These are phyloP conservation scores for Nylanderia fulva DNA, from an alignment of 1,140 invertebrate genomes.

Conservation along the genomic window DNA sequence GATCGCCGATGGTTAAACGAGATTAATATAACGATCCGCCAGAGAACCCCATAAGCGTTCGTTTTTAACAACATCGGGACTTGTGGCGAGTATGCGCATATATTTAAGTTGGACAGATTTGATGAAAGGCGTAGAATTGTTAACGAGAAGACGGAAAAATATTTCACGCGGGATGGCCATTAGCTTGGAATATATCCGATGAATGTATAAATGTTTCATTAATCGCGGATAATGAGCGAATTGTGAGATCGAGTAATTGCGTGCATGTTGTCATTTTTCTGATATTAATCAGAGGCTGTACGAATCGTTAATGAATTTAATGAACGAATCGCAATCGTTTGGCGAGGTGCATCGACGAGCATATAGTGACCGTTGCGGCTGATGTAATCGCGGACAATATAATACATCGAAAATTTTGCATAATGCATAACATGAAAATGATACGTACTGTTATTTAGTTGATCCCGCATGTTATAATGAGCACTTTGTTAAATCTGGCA, in stretches of 20 bases:
- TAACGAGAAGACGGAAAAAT: neutral
- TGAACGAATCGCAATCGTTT: constrained; percentile 8
- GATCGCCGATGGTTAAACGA: constrained; percentile 32
- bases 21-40: constrained; percentile 63
- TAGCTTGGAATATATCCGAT: neutral
- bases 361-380: neutral
- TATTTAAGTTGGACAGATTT: constrained; percentile 30
- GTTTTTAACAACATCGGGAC: constrained; percentile 65
- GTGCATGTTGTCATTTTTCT: constrained; percentile 48
- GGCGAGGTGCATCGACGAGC: constrained; percentile 7
- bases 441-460: constrained; percentile 25
- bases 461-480: constrained; percentile 38
- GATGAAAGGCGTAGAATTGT: too few species aligned
- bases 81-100: neutral
- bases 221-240: neutral
- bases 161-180: constrained; percentile 10
- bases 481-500: constrained; percentile 47
- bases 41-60: neutral
- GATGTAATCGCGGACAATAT: constrained; percentile 38
- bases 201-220: constrained; percentile 23
- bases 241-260: constrained; percentile 9
- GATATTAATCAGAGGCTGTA: constrained; percentile 28
- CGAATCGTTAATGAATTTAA: constrained; percentile 54
- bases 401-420: constrained; percentile 46
- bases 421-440: constrained; percentile 59